phyloP scores from a whole-genome alignment of 2,888 invertebrate genomes.

The Caenorhabditis auriculariae region DNA sequence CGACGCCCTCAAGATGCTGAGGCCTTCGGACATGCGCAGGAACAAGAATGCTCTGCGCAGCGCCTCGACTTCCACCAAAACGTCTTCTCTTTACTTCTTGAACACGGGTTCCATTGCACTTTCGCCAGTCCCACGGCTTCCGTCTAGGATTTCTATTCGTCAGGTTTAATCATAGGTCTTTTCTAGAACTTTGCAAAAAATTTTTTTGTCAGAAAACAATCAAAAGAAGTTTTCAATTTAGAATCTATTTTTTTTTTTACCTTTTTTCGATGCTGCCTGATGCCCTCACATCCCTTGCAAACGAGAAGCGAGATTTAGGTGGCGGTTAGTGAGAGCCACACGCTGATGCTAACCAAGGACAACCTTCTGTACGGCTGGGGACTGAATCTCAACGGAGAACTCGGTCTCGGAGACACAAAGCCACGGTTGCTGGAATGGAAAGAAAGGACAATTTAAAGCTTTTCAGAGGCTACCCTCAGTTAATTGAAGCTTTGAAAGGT shows the following conservation, averaged over 20 bases:
- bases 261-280: too few species aligned
- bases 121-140: constrained; percentile 64
- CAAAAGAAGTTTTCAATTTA: too few species aligned
- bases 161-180: constrained; percentile 64
- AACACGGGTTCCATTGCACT: constrained; percentile 42
- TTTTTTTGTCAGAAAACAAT: too few species aligned
- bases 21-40: too few species aligned
- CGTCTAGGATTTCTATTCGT: constrained; percentile 69
- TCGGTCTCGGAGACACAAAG: constrained; percentile 70
- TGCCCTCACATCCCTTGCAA: background rate
- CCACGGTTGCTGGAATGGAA: too few species aligned
- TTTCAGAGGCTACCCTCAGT: constrained; percentile 1
- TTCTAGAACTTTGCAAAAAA: too few species aligned
- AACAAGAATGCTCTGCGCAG: too few species aligned
- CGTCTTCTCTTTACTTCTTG: constrained; percentile 56
- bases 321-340: constrained; percentile 71
- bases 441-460: background rate
- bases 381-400: constrained; percentile 72
- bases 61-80: constrained; percentile 21
- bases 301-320: too few species aligned
- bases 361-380: constrained; percentile 75
- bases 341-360: constrained; percentile 71
- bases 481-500: constrained; percentile 21
- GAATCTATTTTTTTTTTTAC: background rate
- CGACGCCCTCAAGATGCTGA: constrained; percentile 38